Base-by-base conservation (phyloP, 2,797 vertebrate species). In the Cyprinodon diabolis region DNA sequence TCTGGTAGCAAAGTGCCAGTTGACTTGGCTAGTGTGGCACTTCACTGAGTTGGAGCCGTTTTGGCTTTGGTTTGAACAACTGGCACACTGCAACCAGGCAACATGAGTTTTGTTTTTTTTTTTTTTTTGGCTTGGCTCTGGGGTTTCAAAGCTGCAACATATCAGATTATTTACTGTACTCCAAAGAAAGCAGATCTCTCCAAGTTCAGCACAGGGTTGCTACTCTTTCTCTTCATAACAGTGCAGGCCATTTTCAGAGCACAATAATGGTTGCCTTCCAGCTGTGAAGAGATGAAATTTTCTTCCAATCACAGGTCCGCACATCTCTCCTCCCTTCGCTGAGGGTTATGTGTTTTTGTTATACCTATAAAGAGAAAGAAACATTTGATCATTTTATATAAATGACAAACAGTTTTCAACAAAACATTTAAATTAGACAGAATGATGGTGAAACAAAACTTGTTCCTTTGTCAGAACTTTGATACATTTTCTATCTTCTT, bases 341-440 rank as follows among this genome's bases (percentile, higher is more conserved):
- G 21, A 83, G 49, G 79, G 90, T 91, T 94, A 95, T 84, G 95
- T 94, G 87, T 92, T 93, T 73, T 95, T 92, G 74, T 84, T 90
- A 87, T 94, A 96, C 86, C 95, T 95, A 49, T 37, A 40, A 17
- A 77, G 35, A 74, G 3, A 84, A 1, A 2, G 2, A 80, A 77
- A 30, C 3, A 5, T 71, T 70, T 87, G 4, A 82, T 65, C 67
- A 3, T 0, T 0, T 11, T 17, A 25, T 2, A 49, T n/a, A 4
- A 19, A 52, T 2, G 48, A 30, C 23, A 58, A 56, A 74, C 8
- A 17, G 4, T 11, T 63, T 37, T 63, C 17, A 58, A 17, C 17
- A 45, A 0, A 15, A 21, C 13, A 21, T 10, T 25, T 35, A 54
- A 7, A 48, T 15, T 1, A 72, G 14, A 19, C 25, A 12, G 12